These are phyloP conservation scores for Gnathonemus longibarbis DNA, from an alignment of 2,113 vertebrate genomes.

Conservation along the genomic window DNA sequence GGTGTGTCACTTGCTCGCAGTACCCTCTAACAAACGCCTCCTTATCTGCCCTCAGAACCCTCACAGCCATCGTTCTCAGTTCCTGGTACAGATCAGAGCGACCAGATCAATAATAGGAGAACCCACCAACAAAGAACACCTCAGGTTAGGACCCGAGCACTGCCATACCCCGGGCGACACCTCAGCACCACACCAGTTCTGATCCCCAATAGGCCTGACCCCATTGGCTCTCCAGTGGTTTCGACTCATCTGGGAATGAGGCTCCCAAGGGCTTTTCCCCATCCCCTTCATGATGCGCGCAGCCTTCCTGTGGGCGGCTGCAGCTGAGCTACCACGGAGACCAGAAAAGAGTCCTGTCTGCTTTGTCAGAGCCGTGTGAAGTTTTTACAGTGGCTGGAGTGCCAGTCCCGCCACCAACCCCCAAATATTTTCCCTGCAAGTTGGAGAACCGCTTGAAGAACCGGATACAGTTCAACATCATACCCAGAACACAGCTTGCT, in stretches of 20 bases:
- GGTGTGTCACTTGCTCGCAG: neutral
- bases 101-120: neutral
- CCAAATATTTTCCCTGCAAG: neutral
- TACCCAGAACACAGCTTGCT: neutral
- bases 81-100: neutral
- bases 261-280: neutral
- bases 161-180: neutral
- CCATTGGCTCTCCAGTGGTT: neutral
- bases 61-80: neutral
- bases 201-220: neutral
- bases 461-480: neutral
- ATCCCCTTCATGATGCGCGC: neutral
- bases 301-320: neutral
- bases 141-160: neutral
- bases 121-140: neutral
- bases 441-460: neutral
- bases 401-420: neutral
- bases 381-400: neutral
- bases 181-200: neutral
- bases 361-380: neutral
- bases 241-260: neutral
- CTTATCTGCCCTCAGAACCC: neutral
- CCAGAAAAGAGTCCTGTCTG: neutral
- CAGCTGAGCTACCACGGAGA: too few relatives aligned
- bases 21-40: neutral